A percentile compares a stretch with the other conserved stretches of the same genome.
Conservation (phyloP, 2,113 vertebrate genomes). For the Thamnaconus septentrionalis region DNA sequence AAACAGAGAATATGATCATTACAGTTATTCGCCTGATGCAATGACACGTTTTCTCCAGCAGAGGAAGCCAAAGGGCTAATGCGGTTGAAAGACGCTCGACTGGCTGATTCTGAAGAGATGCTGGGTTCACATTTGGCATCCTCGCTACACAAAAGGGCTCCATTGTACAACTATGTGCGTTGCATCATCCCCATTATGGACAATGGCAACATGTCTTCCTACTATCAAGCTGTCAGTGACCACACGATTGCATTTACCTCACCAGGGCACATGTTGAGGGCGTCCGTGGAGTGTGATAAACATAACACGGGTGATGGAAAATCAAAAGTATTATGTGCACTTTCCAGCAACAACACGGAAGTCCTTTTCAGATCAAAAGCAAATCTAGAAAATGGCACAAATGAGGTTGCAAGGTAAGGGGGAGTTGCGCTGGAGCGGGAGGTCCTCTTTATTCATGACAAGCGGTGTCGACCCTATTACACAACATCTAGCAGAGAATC, state of each 20-base stretch:
- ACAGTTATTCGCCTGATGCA: conserved; percentile 19
- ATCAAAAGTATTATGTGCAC: too few species aligned
- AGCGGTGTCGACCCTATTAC: conserved; percentile 28
- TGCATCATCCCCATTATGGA: too few species aligned
- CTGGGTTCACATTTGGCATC: conserved; percentile 47
- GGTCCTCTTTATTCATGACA: conserved; percentile 17
- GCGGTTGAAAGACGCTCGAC: background rate
- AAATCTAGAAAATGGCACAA: background rate
- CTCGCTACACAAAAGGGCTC: conserved; percentile 38
- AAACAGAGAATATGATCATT: background rate
- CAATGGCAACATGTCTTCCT: too few species aligned
- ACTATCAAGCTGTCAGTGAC: too few species aligned
- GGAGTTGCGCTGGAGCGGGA: too few species aligned
- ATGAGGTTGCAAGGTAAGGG: too few species aligned
- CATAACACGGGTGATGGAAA: too few species aligned
- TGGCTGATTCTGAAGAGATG: conserved; percentile 7
- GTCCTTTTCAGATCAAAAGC: background rate
- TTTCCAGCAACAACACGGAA: too few species aligned
- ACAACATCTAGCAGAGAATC: conserved; percentile 27
- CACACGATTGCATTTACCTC: too few species aligned
- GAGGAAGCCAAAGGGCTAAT: conserved; percentile 46
- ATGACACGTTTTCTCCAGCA: conserved; percentile 37
- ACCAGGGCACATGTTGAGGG: too few species aligned
- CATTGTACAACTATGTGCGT: conserved; percentile 35
- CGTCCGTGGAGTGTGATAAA: too few species aligned